These are phyloP conservation scores for Epizoanthus rinbou DNA, from an alignment of 92 coral and sea anemone species.

Conservation along the genomic window DNA sequence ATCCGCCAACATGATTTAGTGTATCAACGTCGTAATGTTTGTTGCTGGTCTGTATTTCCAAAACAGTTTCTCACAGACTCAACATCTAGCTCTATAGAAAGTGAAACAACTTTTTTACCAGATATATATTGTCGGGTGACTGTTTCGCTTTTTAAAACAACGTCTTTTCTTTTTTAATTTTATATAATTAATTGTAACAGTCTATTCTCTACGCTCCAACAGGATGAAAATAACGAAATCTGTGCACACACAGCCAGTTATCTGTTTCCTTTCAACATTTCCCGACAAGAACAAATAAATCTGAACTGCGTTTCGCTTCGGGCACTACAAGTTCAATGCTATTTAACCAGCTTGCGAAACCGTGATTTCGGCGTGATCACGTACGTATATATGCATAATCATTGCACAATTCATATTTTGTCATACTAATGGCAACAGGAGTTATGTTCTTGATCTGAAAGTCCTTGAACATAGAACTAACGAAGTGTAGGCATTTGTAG, in stretches of 20 bases:
- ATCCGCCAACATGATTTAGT: too few relatives aligned
- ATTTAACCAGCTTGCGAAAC: background rate
- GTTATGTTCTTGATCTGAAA: background rate
- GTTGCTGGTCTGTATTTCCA: too few relatives aligned
- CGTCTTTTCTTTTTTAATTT: too few relatives aligned
- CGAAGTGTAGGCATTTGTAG: constrained; percentile 24
- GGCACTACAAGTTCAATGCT: background rate
- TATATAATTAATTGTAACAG: too few relatives aligned
- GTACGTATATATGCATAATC: background rate
- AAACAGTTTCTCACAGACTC: too few relatives aligned
- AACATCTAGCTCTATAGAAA: too few relatives aligned
- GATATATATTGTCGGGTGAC: too few relatives aligned
- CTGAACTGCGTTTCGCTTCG: constrained; percentile 12
- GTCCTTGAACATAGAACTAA: background rate
- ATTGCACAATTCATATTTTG: too few relatives aligned
- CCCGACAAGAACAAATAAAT: background rate
- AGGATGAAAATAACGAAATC: background rate
- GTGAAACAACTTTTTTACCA: too few relatives aligned
- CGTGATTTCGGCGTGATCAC: background rate
- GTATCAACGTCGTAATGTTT: too few relatives aligned
- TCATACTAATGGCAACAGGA: background rate
- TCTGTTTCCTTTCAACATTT: background rate
- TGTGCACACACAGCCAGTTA: background rate
- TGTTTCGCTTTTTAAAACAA: too few relatives aligned
- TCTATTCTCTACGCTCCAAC: too few relatives aligned